Conservation (phyloP, 2,113 vertebrate genomes). For the Equus przewalskii region DNA sequence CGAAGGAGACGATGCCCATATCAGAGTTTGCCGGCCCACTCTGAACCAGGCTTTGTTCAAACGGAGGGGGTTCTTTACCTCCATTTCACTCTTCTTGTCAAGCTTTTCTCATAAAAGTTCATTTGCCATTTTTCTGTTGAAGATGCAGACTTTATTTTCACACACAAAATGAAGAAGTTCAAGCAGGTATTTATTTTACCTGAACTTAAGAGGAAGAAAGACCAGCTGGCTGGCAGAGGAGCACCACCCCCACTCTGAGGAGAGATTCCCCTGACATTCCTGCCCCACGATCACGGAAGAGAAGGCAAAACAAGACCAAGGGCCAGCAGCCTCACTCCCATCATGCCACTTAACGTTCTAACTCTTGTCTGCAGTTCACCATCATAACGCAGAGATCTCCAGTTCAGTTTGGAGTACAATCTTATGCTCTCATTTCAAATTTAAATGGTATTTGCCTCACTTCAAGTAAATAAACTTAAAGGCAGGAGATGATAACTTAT, state of each 20-base stretch:
- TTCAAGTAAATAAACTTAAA: neutral
- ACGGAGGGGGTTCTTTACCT: neutral
- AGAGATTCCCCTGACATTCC: neutral
- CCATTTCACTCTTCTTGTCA: neutral
- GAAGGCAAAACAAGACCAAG: neutral
- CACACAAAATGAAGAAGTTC: neutral
- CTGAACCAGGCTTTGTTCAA: neutral
- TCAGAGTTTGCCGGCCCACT: neutral
- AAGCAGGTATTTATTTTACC: neutral
- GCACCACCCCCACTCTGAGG: neutral
- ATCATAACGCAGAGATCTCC: neutral
- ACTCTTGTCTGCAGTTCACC: neutral
- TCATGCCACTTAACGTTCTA: neutral
- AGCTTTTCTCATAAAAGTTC: neutral
- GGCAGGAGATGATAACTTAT: neutral
- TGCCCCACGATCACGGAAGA: neutral
- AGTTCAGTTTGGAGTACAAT: too few relatives aligned
- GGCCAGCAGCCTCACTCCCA: neutral
- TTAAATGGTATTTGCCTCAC: neutral
- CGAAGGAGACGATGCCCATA: neutral
- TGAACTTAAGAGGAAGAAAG: neutral
- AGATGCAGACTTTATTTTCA: neutral
- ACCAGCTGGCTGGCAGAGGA: neutral
- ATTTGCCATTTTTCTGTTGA: neutral
- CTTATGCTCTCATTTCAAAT: neutral